These are phyloP conservation scores for Sebastes nivosus DNA, from an alignment of 2,797 vertebrate genomes.

Conservation along the genomic window DNA sequence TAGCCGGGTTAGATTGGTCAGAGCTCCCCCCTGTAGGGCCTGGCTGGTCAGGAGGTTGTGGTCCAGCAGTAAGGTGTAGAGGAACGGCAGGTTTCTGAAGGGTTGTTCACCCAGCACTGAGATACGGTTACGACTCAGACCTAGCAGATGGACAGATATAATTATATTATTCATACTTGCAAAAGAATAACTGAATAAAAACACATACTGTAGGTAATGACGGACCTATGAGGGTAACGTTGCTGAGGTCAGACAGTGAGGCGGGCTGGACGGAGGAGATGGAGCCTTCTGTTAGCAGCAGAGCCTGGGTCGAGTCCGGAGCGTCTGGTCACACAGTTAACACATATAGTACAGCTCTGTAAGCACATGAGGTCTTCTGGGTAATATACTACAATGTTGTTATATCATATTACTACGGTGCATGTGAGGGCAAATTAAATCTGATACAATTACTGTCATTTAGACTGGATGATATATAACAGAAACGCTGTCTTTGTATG, in stretches of 20 bases:
- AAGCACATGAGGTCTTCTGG: not conserved
- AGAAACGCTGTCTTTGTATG: not conserved
- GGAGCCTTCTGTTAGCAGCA: conserved; percentile 83
- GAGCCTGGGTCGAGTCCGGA: conserved; percentile 77
- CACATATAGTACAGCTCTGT: not conserved
- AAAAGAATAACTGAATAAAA: not conserved
- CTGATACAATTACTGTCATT: not conserved
- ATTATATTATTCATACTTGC: not conserved
- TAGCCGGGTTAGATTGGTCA: conserved; percentile 77
- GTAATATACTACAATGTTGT: not conserved
- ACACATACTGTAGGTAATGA: not conserved
- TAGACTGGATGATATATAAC: not conserved
- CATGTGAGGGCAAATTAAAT: not conserved
- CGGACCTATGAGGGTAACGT: conserved; percentile 80
- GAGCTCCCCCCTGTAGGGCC: conserved; percentile 73
- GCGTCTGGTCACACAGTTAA: conserved; percentile 62
- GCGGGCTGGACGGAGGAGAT: conserved; percentile 75
- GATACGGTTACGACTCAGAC: conserved; percentile 83
- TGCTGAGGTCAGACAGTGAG: conserved; percentile 77
- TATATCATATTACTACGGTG: not conserved
- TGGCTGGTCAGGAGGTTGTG: conserved; percentile 82
- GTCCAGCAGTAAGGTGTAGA: conserved; percentile 81
- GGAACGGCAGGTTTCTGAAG: conserved; percentile 76
- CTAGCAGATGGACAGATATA: conserved; percentile 24
- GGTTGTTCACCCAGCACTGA: conserved; percentile 67